These are phyloP conservation scores for Spisula subtruncata DNA, from an alignment of 2,888 invertebrate species.

Conservation along the genomic window DNA sequence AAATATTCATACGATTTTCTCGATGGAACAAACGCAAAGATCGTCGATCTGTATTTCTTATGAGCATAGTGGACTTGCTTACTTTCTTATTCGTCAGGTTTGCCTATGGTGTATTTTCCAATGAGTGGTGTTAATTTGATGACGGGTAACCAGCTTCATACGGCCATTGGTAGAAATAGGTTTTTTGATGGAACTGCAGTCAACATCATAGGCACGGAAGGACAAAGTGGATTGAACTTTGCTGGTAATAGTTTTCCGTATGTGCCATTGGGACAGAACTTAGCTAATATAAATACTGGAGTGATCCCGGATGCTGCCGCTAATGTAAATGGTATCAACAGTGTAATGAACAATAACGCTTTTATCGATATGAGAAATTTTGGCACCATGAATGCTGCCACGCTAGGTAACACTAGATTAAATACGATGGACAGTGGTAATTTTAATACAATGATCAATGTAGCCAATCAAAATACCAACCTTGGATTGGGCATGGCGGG, in stretches of 20 bases:
- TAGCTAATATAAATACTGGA: neutral
- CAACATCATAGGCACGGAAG: neutral
- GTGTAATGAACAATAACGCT: neutral
- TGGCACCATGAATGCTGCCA: constrained; percentile 16
- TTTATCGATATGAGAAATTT: constrained; percentile 13
- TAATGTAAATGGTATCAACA: constrained; percentile 1
- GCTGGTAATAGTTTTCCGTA: neutral
- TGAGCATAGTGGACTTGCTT: too few relatives aligned
- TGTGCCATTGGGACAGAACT: neutral
- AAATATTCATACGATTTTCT: too few relatives aligned
- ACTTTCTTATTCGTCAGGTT: neutral
- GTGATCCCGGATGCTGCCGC: constrained; percentile 38
- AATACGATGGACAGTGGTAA: constrained; percentile 12
- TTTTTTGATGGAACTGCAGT: neutral
- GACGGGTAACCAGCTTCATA: neutral
- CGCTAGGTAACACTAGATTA: neutral
- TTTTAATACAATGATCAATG: neutral
- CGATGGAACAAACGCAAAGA: too few relatives aligned
- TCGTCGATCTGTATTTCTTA: too few relatives aligned
- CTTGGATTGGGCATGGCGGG: neutral
- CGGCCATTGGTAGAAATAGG: constrained; percentile 7
- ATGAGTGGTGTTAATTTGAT: neutral
- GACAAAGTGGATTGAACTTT: neutral
- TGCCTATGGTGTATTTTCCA: constrained; percentile 34
- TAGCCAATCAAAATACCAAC: neutral